Evolutionary conservation across 2,888 invertebrate genomes (phyloP).

Genomic region (Pheosia gnoma): DNA sequence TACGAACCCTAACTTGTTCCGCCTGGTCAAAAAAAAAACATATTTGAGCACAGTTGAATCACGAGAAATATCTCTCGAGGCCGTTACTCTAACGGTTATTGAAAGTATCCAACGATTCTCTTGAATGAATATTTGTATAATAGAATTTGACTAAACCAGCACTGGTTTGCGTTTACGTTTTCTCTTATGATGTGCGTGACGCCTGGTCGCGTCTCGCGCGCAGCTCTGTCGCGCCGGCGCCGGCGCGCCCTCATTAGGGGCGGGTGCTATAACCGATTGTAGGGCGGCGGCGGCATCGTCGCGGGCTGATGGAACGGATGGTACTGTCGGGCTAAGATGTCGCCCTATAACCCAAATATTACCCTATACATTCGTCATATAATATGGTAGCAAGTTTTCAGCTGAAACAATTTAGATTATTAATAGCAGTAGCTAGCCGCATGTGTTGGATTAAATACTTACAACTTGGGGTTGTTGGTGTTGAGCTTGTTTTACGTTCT

Average conservation of each 20-base stretch:
- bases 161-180: conserved; percentile 75
- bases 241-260: conserved; percentile 41
- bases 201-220: conserved; percentile 43
- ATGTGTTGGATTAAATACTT: conserved; percentile 54
- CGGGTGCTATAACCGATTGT: conserved; percentile 80
- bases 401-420: conserved; percentile 27
- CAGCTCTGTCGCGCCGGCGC: conserved; percentile 33
- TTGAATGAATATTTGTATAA: conserved; percentile 32
- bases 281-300: conserved; percentile 64
- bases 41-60: conserved; percentile 52
- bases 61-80: not conserved
- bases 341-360: conserved; percentile 79
- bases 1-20: conserved; percentile 52
- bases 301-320: conserved; percentile 79
- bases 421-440: conserved; percentile 20
- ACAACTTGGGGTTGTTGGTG: conserved; percentile 76
- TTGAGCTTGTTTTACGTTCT: conserved; percentile 76
- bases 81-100: not conserved
- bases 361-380: conserved; percentile 75
- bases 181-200: conserved; percentile 57
- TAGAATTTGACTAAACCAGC: conserved; percentile 59
- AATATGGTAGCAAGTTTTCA: conserved; percentile 35
- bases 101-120: conserved; percentile 28
- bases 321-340: conserved; percentile 77
- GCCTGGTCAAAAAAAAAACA: conserved; percentile 43